Conservation (phyloP, 2,113 vertebrate species). For the Oncorhynchus masou region DNA sequence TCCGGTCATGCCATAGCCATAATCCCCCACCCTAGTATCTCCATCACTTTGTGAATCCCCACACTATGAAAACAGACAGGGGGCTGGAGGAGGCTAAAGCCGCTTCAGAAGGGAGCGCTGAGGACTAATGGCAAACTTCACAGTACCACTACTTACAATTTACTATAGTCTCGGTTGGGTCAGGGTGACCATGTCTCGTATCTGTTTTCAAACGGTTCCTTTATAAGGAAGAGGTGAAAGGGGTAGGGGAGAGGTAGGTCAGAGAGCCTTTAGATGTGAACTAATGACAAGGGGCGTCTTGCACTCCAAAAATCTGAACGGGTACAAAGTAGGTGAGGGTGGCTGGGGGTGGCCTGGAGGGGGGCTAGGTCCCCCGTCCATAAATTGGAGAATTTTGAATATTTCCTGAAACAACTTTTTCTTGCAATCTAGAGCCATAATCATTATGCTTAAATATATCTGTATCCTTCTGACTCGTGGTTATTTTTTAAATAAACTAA, state of each 20-base stretch:
- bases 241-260: slow-evolving; percentile 49
- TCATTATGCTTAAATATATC: too few species aligned
- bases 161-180: slow-evolving; percentile 64
- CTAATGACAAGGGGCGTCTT: slow-evolving; percentile 43
- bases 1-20: slow-evolving; percentile 33
- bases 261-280: slow-evolving; percentile 58
- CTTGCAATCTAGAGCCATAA: too few species aligned
- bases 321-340: too few species aligned
- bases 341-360: too few species aligned
- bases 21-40: slow-evolving; percentile 60
- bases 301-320: too few species aligned
- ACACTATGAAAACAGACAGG: slow-evolving; percentile 53
- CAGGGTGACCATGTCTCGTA: slow-evolving; percentile 53
- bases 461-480: too few species aligned
- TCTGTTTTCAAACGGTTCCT: slow-evolving; percentile 66
- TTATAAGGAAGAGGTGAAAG: slow-evolving; percentile 48
- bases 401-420: too few species aligned
- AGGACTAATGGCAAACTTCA: slow-evolving; percentile 67
- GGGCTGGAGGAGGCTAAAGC: slow-evolving; percentile 50
- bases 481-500: too few species aligned
- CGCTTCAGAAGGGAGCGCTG: slow-evolving; percentile 40
- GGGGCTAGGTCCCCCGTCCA: too few species aligned
- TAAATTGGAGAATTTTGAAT: too few species aligned
- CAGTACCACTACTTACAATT: slow-evolving; percentile 55
- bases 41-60: slow-evolving; percentile 64